Evolutionary conservation across 2,113 vertebrate genomes (phyloP), one percentile per base, ranked within the genome.

Genomic region (Pteruthius melanotis): DNA sequence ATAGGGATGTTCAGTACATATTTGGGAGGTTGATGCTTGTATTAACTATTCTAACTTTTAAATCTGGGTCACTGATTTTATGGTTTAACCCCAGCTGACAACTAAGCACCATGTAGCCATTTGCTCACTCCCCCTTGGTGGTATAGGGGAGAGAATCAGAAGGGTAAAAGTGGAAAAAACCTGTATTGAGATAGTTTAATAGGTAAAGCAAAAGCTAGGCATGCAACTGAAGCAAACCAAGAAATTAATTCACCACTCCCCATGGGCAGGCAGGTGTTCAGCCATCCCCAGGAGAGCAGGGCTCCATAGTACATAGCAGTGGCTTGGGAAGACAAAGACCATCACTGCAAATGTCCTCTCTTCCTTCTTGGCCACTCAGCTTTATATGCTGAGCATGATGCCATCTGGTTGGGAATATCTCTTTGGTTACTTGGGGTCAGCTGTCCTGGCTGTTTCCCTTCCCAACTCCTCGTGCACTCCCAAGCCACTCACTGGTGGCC

Each of bases 111-210:
- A 68, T 0, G 1, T 10, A 49, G n/a, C 18, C 13, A 11, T 39
- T 91, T 11, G 22, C 35, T 47, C 18, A 28, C 6, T 80, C 53
- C 4, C 24, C 5, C 22, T 45, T 0, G 0, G 10, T 66, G 53
- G 40, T 65, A 40, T 1, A 52, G 13, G 13, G 40, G 31, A 47
- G 45, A 74, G 22, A 86, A 54, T 33, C 11, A 33, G 26, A 42
- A 53, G 53, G 35, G 13, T 72, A 47, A 66, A 74, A 80, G n/a
- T 53, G 28, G 20, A 27, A 31, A 72, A 80, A 42, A 4, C n/a
- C 10, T 60, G 8, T 35, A 26, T 59, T 72, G 45, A 28, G 52
- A 22, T 15, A 54, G 13, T 66, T 53, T 28, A 53, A 42, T 20
- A 60, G 18, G 15, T 66, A 37, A 53, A 60, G 13, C n/a, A 40